Evolutionary conservation across 2,888 invertebrate species (phyloP), one percentile per base, ranked within the genome.

Genomic region (Erebia aethiops): DNA sequence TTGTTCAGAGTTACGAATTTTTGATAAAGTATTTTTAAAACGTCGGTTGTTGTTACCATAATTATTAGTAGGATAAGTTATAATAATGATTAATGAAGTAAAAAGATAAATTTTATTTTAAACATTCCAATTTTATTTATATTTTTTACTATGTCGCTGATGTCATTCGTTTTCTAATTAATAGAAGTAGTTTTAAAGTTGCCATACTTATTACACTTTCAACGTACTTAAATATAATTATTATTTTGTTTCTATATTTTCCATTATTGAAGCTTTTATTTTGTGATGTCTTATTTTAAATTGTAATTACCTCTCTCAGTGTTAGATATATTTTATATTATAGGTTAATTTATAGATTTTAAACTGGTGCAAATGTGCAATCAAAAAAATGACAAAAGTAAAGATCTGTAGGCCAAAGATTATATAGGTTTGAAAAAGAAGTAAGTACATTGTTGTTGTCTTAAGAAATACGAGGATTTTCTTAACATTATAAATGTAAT

Each of bases 321-420:
- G 80, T 79, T 79, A 78, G 77, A 49, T 57, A 14, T 74, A 77
- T 76, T 70, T 64, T 74, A 70, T 68, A 71, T 73, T 69, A 67
- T 74, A 73, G 71, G 72, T 14, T 62, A 62, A 21, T 62, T 62
- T 66, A 70, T 74, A 74, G 75, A 72, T 75, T 72, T 76, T 76
- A 76, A 80, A 79, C 81, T 78, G 82, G 84, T 85, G 84, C 83
- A 75, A 79, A 77, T 77, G 91, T 89, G 90, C 89, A 87, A 87
- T 85, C 84, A 80, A 69, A 67, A 81, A 80, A 78, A 82, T 85
- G 85, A 87, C 85, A 87, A 82, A 78, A 78, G 70, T 80, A 83
- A 88, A 88, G 91, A 92, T 92, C 92, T 92, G 92, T 83, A 87
- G 89, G 89, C 92, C 92, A 92, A 92, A 92, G 92, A 92, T 90